phyloP scores from a whole-genome alignment of 2,113 vertebrate species.

The Eclectus roratus region DNA sequence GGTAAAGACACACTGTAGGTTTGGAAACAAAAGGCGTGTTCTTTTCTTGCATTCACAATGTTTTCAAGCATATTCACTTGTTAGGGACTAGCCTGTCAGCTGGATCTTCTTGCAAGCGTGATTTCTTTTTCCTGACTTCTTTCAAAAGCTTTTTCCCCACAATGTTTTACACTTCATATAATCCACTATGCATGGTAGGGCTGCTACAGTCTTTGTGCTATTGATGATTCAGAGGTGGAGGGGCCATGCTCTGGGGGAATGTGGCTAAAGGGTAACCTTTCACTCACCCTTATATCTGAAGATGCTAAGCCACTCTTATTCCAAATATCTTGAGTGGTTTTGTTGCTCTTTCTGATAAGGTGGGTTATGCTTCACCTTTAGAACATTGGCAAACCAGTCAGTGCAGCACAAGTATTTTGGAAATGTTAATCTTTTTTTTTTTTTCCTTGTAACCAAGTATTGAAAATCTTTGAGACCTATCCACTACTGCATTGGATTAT shows the following conservation, averaged over 20 bases:
- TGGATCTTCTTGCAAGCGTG: conserved; percentile 81
- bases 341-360: neutral
- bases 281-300: conserved; percentile 74
- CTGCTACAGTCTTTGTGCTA: conserved; percentile 81
- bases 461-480: neutral
- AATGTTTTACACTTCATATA: conserved; percentile 98
- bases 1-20: conserved; percentile 83
- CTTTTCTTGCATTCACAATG: conserved; percentile 82
- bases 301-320: conserved; percentile 51
- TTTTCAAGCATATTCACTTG: conserved; percentile 90
- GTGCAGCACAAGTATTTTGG: neutral
- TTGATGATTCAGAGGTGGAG: conserved; percentile 77
- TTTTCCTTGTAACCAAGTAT: neutral
- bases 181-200: conserved; percentile 83
- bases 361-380: conserved; percentile 2
- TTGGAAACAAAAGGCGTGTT: conserved; percentile 80
- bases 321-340: conserved; percentile 6
- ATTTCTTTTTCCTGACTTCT: conserved; percentile 84
- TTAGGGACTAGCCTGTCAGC: conserved; percentile 82
- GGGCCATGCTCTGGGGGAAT: conserved; percentile 75
- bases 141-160: conserved; percentile 81
- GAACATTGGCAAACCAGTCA: neutral
- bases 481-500: neutral
- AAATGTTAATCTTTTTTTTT: neutral
- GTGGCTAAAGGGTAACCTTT: conserved; percentile 80